Evolutionary conservation across 1,140 invertebrate genomes (phyloP).

Genomic region (Pollicipes pollicipes): DNA sequence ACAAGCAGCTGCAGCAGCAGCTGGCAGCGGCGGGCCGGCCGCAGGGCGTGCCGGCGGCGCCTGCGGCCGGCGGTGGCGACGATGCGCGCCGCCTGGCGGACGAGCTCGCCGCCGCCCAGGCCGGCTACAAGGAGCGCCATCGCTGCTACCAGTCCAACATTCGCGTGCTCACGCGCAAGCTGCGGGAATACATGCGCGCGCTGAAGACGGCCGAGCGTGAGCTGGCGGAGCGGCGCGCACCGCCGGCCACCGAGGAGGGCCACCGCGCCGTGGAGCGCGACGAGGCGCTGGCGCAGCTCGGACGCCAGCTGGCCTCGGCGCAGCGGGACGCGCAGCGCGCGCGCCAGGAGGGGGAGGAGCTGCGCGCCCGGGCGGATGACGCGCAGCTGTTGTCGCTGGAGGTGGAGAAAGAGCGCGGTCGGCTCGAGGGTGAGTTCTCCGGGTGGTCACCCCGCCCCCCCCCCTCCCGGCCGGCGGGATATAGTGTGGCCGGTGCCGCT

Average conservation of each 20-base stretch:
- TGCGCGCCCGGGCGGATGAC: not conserved
- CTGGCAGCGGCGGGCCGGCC: not conserved
- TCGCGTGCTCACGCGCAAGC: not conserved
- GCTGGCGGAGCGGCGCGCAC: constrained; percentile 2
- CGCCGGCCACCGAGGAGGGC: too few species aligned
- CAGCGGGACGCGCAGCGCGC: not conserved
- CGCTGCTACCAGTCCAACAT: not conserved
- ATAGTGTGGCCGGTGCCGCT: too few species aligned
- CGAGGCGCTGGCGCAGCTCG: too few species aligned
- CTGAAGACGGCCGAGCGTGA: not conserved
- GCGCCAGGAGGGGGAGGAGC: not conserved
- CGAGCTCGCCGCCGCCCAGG: not conserved
- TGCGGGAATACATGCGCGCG: not conserved
- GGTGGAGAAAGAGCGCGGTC: not conserved
- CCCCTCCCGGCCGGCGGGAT: too few species aligned
- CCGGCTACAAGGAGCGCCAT: not conserved
- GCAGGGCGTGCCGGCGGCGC: not conserved
- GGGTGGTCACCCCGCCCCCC: too few species aligned
- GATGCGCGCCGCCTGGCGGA: not conserved
- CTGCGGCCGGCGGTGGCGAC: not conserved
- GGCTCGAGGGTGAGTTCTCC: not conserved
- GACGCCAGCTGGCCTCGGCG: not conserved
- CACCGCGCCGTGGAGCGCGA: too few species aligned
- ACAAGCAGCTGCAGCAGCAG: not conserved
- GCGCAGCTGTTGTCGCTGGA: not conserved